Evolutionary conservation across 2,888 invertebrate species (phyloP), one percentile per base, ranked within the genome.

Genomic region (Tachina grossa): DNA sequence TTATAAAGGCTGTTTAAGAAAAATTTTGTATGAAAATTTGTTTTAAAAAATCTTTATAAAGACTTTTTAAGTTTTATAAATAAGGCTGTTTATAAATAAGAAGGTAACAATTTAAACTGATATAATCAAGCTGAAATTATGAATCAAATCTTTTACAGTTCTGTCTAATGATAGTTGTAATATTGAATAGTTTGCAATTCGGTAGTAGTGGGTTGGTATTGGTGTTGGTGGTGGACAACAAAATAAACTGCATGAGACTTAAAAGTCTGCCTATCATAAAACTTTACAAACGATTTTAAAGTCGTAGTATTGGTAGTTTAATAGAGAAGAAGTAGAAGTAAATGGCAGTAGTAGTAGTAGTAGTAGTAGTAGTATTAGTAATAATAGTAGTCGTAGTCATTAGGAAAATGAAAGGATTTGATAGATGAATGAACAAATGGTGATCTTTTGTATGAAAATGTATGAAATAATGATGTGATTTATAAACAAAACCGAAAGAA

Each of bases 381-480:
- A 53, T 69, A 68, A 65, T 72, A 77, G 83, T 78, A 72, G 83
- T 81, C 65, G 71, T 71, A 80, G 85, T 83, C 85, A 85, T 85
- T 85, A 85, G 83, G 83, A 85, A 85, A 85, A 85, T 79, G 85
- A 85, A 85, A 85, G 85, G 85, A 85, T 85, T 85, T 85, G 85
- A 85, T 85, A 85, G 85, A 85, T 85, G 85, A 85, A 83, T 85
- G 79, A 85, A 83, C 85, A 85, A 85, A 85, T 85, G 85, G 71
- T 80, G 85, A 85, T 85, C 83, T 85, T 85, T 85, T 85, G 83
- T 85, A 85, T 85, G 83, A 85, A 85, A 85, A 76, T 85, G 79
- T 85, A 85, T 85, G 76, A 85, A 85, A 85, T 85, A 85, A 85
- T 85, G 85, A 85, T 85, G 83, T 85, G 85, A 85, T 85, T 85